Evolutionary conservation across 2,888 invertebrate species (phyloP), one percentile per base, ranked within the genome.

Genomic region (Eucriotettix oculatus): DNA sequence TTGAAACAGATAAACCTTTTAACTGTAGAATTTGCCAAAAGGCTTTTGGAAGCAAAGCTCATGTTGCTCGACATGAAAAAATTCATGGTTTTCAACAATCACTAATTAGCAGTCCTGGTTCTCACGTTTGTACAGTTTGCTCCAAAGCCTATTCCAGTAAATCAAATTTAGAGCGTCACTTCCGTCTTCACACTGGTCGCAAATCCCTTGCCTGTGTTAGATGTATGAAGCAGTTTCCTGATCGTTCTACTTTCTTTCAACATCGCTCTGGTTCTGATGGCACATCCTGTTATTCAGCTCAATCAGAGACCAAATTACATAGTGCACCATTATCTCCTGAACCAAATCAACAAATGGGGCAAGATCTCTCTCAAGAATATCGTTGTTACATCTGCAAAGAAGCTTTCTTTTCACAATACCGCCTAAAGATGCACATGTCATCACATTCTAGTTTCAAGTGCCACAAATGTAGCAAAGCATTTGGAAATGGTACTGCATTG

Each of bases 71-170:
- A 54, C 54, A 54, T 16, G 29, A 29, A 29, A 29, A 29, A 29
- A 29, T 29, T 29, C 29, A 29, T 29, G 29, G 29, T 29, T 29
- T 29, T 29, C 2, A 2, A 29, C 29, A 29, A 29, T 29, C 29
- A 29, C 7, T 29, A 29, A 29, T 29, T 7, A 7, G 29, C 7
- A 29, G 29, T 29, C 29, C 29, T 29, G 29, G 29, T 29, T 29
- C 29, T 29, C 55, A 59, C 16, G 56, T 56, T 14, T 60, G 60
- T 16, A 55, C 48, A 10, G 17, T 79, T 42, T 85, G 85, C 66
- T 78, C 80, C 57, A 76, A 80, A 62, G 74, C 76, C 14, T 83
- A 84, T 67, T 79, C 71, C 1, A 73, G 68, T 59, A 65, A 66
- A 12, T 68, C 70, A 0, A 72, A 72, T 57, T 63, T 72, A 1